Evolutionary conservation across 2,113 vertebrate genomes (phyloP), one percentile per base, ranked within the genome.

Genomic region (Hassar affinis): DNA sequence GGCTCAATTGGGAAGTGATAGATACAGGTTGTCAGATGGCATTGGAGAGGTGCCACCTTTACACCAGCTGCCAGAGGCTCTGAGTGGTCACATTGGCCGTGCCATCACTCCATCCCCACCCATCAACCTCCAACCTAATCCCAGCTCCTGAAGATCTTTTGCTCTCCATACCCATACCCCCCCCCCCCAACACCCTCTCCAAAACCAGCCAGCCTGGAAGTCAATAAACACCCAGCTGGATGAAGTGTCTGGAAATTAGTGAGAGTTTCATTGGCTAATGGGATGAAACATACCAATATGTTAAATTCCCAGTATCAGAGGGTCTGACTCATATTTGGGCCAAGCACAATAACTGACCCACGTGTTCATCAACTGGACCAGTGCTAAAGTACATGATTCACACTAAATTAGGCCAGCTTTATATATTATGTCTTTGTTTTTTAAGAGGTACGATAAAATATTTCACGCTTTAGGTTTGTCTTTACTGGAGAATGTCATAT

Each of bases 1-100:
- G 89, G 93, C 93, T 93, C 93, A 94, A 95, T 95, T 93, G 93
- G 91, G 92, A 91, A 94, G 94, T 95, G 94, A 95, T 95, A 93
- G 92, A 95, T 94, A 93, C 94, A 94, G 93, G 92, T 94, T 93
- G 89, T 93, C 91, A 92, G 91, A 86, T 93, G 93, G 94, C 88
- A 90, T 91, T 96, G 94, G 94, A 95, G 90, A 81, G 86, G 90
- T 87, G 93, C 95, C 94, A 94, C 92, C 84, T 86, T 89, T 92
- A 94, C 89, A 93, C 92, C 91, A 93, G 92, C 89, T 95, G 94
- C 92, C 92, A 94, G 92, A 89, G 93, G 88, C 82, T 85, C 89
- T 14, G 71, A 85, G 82, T 83, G 82, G 79, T 56, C 89, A 90
- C 92, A 85, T 51, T 56, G 84, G 80, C 68, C 45, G 8, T 80